Evolutionary conservation across 1,140 invertebrate species (phyloP).

Genomic region (Harlomillsia oculata): DNA sequence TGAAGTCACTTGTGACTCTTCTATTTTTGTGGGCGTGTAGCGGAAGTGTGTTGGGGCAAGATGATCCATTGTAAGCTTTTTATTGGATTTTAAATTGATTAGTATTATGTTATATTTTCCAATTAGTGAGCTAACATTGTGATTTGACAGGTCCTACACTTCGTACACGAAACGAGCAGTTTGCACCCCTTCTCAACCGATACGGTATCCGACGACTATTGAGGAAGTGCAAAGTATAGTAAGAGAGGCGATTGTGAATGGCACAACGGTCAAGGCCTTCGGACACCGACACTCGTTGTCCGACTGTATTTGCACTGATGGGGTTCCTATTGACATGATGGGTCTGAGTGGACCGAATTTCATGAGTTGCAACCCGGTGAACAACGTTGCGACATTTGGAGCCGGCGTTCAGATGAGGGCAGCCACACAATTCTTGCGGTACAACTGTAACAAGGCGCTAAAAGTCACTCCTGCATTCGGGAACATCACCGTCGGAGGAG

Average conservation of each 20-base stretch:
- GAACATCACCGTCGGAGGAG: conserved; percentile 22
- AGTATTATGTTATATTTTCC: too few species aligned
- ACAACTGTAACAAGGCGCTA: not conserved
- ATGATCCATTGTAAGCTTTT: too few species aligned
- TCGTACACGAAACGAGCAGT: too few species aligned
- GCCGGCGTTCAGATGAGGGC: not conserved
- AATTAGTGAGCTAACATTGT: too few species aligned
- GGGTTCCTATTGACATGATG: conserved; percentile 8
- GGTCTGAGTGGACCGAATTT: not conserved
- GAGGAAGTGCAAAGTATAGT: not conserved
- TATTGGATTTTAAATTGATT: too few species aligned
- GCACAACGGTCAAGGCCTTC: not conserved
- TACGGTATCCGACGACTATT: not conserved
- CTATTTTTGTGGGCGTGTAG: too few species aligned
- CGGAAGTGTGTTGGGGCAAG: too few species aligned
- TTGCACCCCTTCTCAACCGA: too few species aligned
- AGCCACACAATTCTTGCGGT: not conserved
- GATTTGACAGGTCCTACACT: too few species aligned
- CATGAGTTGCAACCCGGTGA: not conserved
- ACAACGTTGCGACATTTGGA: conserved; percentile 1
- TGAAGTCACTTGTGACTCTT: too few species aligned
- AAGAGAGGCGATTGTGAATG: not conserved
- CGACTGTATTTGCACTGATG: conserved; percentile 17
- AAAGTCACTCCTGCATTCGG: conserved; percentile 13
- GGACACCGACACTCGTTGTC: conserved; percentile 3